phyloP scores from a whole-genome alignment of 2,888 invertebrate species.

The Aproaerema taeniolella region DNA sequence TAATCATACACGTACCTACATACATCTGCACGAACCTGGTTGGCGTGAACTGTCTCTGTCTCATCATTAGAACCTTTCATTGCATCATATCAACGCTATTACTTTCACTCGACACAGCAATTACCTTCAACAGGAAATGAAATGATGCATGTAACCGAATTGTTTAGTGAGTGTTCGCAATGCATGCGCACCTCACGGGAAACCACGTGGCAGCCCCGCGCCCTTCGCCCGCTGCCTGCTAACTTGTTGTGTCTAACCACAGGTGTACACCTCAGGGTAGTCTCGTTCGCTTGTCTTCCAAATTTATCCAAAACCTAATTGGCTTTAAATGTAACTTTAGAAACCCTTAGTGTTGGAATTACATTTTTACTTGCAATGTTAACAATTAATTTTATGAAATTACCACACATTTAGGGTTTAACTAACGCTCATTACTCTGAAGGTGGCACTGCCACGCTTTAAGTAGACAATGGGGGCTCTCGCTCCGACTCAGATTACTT shows the following conservation, averaged over 20 bases:
- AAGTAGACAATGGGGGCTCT: neutral
- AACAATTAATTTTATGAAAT: neutral
- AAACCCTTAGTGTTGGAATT: neutral
- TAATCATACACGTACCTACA: constrained; percentile 45
- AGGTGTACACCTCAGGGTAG: constrained; percentile 13
- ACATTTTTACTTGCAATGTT: neutral
- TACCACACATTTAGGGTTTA: neutral
- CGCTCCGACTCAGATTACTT: constrained; percentile 13
- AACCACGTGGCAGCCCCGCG: neutral
- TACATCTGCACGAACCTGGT: constrained; percentile 62
- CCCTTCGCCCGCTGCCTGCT: constrained; percentile 21
- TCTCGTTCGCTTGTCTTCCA: constrained; percentile 24
- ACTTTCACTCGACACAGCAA: constrained; percentile 36
- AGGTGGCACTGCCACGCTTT: constrained; percentile 5
- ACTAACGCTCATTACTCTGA: neutral
- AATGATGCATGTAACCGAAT: constrained; percentile 50
- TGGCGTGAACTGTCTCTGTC: constrained; percentile 43
- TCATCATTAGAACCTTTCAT: constrained; percentile 50
- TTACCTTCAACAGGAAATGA: constrained; percentile 42
- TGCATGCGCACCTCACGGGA: constrained; percentile 49
- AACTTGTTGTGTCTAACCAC: too few relatives aligned
- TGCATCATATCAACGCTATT: constrained; percentile 48
- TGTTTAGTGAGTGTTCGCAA: constrained; percentile 37
- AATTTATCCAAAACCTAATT: constrained; percentile 19
- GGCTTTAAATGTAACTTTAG: constrained; percentile 18